Evolutionary conservation across 2,888 invertebrate species (phyloP), one percentile per base, ranked within the genome.

Genomic region (Volucella zonaria): DNA sequence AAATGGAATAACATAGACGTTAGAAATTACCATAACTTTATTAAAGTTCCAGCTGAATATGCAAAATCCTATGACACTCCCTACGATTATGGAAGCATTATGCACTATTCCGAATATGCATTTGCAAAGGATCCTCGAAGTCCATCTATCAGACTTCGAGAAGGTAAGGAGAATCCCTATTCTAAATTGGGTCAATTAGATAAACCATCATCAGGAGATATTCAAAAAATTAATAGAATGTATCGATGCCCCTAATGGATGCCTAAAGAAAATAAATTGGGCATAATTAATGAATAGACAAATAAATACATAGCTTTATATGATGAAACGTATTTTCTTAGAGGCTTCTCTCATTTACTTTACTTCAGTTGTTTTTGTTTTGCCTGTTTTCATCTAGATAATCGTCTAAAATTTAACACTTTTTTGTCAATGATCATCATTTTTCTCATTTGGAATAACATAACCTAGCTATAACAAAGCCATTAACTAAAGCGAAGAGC

Each of bases 1-100:
- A 88, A 90, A 1, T 92, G 91, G 87, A 88, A 89, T 2, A 92
- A 92, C 43, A 91, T 91, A 58, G 88, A 89, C 9, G 79, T 88
- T 15, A 89, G 89, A 23, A 90, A 89, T 66, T 89, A 90, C 88
- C 87, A 89, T 0, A 91, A 92, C 73, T 92, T 92, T 43, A 87
- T 89, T 62, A 89, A 88, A 61, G 88, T 89, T 18, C 88, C 90
- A 8, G 76, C 88, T 10, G 56, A 75, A 3, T 82, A 87, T 12
- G 89, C 90, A 0, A 90, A 88, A 3, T 89, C 91, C 0, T 90
- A 89, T 68, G 79, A 89, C 51, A 87, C 89, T 1, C 87, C 89
- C 14, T 90, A 90, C 23, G 91, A 90, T 54, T 91, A 89, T 11
- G 88, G 88, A 6, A 91, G 91, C 49, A 87, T 91, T 0, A 90